phyloP scores from a whole-genome alignment of 2,797 vertebrate species.

The Podargus strigoides region DNA sequence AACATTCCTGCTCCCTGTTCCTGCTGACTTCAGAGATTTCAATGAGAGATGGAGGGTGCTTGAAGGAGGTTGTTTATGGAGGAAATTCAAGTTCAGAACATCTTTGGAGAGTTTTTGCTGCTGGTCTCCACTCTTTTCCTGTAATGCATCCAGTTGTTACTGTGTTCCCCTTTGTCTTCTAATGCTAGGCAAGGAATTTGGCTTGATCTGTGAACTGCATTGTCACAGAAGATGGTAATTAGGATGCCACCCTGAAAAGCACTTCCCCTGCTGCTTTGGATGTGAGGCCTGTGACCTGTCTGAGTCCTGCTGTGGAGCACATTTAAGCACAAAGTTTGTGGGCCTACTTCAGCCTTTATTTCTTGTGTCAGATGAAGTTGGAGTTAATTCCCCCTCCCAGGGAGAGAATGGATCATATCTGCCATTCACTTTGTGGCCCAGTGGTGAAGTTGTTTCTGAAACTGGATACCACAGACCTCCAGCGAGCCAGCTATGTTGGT shows the following conservation, averaged over 20 bases:
- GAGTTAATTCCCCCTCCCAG: not conserved
- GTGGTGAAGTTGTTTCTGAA: not conserved
- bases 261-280: not conserved
- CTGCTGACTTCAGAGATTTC: conserved; percentile 54
- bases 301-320: not conserved
- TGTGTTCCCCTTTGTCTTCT: not conserved
- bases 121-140: not conserved
- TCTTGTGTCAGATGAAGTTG: not conserved
- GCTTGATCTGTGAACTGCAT: not conserved
- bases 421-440: not conserved
- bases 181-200: not conserved
- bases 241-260: not conserved
- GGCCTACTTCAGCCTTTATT: not conserved
- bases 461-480: not conserved
- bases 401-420: not conserved
- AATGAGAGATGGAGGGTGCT: conserved; percentile 40
- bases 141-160: fast-evolving
- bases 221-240: not conserved
- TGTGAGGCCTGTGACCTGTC: not conserved
- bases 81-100: not conserved
- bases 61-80: not conserved
- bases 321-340: not conserved
- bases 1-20: not conserved
- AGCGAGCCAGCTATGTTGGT: fast-evolving
- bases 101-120: not conserved